A percentile compares a stretch with the other conserved stretches of the same genome.
Conservation (phyloP, 2,888 invertebrate genomes). For the Erannis defoliaria region DNA sequence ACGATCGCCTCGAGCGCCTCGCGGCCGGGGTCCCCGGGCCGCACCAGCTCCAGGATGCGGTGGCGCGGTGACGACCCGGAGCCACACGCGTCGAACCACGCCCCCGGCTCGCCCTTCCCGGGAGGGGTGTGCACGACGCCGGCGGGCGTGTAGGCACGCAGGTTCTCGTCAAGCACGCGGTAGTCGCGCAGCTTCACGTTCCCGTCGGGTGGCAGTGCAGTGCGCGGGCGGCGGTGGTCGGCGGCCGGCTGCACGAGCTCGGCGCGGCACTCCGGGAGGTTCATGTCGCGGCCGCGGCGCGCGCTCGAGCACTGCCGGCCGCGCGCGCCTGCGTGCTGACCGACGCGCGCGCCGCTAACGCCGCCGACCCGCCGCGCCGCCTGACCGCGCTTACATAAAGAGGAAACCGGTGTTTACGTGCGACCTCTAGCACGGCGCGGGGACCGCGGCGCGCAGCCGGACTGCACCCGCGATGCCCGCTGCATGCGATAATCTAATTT, state of each 20-base stretch:
- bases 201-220: slow-evolving; percentile 69
- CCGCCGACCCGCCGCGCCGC: slow-evolving; percentile 24
- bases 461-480: slow-evolving; percentile 27
- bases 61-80: slow-evolving; percentile 72
- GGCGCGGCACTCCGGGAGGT: slow-evolving; percentile 46
- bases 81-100: slow-evolving; percentile 71
- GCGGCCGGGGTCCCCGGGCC: slow-evolving; percentile 74
- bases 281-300: slow-evolving; percentile 66
- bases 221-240: slow-evolving; percentile 61
- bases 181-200: slow-evolving; percentile 75
- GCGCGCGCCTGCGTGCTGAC: slow-evolving; percentile 24
- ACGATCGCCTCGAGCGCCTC: slow-evolving; percentile 79
- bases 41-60: slow-evolving; percentile 73
- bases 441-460: slow-evolving; percentile 22
- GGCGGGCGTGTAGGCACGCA: slow-evolving; percentile 74
- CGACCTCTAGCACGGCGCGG: neutral
- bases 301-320: slow-evolving; percentile 51
- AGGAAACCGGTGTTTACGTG: slow-evolving; percentile 18
- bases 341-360: slow-evolving; percentile 33
- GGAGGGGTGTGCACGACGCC: slow-evolving; percentile 73
- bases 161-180: slow-evolving; percentile 68
- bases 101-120: slow-evolving; percentile 69
- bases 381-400: slow-evolving; percentile 13
- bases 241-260: slow-evolving; percentile 69
- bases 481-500: slow-evolving; percentile 42